These are phyloP conservation scores for Pampus argenteus DNA, from an alignment of 2,797 vertebrate species.

Conservation along the genomic window DNA sequence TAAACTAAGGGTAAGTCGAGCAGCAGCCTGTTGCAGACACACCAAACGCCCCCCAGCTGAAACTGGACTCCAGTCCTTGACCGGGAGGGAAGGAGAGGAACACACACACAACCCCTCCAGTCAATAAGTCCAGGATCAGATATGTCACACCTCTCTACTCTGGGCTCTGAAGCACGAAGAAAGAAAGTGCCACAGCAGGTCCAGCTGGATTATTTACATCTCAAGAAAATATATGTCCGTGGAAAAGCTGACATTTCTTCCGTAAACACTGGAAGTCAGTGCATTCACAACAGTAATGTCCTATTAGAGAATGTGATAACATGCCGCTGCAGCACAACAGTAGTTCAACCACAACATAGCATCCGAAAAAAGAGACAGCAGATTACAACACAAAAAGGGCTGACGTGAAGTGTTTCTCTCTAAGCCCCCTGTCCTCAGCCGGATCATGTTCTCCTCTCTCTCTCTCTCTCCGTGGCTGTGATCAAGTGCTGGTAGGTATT, in stretches of 20 bases:
- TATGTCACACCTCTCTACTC: constrained; percentile 25
- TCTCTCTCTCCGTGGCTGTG: constrained; percentile 15
- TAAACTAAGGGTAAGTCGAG: not conserved
- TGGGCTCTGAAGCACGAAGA: not conserved
- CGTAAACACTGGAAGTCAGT: not conserved
- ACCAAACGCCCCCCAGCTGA: constrained; percentile 4
- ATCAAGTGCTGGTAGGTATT: constrained; percentile 48
- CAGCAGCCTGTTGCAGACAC: constrained; percentile 11
- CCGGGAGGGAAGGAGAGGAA: not conserved
- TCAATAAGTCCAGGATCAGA: constrained; percentile 23
- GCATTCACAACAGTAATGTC: not conserved
- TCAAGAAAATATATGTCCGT: not conserved
- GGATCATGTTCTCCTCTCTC: constrained; percentile 53
- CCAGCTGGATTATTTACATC: not conserved
- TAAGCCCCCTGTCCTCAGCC: constrained; percentile 52
- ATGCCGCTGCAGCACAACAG: constrained; percentile 7
- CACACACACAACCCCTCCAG: constrained; percentile 1
- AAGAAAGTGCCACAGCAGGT: not conserved
- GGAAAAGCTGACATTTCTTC: not conserved
- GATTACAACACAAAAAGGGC: constrained; percentile 18
- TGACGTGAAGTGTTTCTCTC: constrained; percentile 31
- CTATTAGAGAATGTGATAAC: not conserved
- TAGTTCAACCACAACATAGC: constrained; percentile 37
- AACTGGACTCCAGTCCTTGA: constrained; percentile 28
- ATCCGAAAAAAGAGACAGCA: constrained; percentile 5